phyloP scores from a whole-genome alignment of 1,140 invertebrate species.

The Apis florea region DNA sequence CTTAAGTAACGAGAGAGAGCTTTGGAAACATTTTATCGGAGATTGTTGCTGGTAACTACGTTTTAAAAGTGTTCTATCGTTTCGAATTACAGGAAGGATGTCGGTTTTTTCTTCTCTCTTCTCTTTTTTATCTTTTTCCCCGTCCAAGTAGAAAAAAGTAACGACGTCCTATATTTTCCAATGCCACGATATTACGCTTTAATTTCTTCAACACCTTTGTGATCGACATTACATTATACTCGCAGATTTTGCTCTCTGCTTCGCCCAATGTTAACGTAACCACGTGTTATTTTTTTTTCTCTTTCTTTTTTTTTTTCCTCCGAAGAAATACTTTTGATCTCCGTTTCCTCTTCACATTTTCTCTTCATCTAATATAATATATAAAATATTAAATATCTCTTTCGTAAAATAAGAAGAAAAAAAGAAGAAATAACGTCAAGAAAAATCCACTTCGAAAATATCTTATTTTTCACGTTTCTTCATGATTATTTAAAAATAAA shows the following conservation, averaged over 20 bases:
- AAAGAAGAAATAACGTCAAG: too few relatives aligned
- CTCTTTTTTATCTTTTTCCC: background rate
- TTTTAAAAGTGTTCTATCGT: constrained; percentile 14
- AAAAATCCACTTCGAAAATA: too few relatives aligned
- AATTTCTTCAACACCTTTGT: constrained; percentile 1
- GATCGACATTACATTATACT: background rate
- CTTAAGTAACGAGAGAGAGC: constrained; percentile 27
- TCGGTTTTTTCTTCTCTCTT: background rate
- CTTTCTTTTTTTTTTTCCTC: background rate
- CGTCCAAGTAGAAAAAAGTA: background rate
- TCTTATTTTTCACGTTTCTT: too few relatives aligned
- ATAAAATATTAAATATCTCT: too few relatives aligned
- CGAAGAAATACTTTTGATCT: background rate
- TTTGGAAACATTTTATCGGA: constrained; percentile 30
- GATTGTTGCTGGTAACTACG: constrained; percentile 12
- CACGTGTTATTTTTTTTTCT: background rate
- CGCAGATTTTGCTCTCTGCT: too few relatives aligned
- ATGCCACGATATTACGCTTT: background rate
- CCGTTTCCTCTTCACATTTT: background rate
- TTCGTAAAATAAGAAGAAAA: too few relatives aligned
- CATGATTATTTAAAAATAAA: too few relatives aligned
- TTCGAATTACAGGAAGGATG: constrained; percentile 8
- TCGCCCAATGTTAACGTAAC: too few relatives aligned
- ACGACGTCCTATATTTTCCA: background rate
- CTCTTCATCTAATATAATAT: too few relatives aligned